These are phyloP conservation scores for Achlya flavicornis DNA, from an alignment of 2,888 invertebrate species.

Conservation along the genomic window DNA sequence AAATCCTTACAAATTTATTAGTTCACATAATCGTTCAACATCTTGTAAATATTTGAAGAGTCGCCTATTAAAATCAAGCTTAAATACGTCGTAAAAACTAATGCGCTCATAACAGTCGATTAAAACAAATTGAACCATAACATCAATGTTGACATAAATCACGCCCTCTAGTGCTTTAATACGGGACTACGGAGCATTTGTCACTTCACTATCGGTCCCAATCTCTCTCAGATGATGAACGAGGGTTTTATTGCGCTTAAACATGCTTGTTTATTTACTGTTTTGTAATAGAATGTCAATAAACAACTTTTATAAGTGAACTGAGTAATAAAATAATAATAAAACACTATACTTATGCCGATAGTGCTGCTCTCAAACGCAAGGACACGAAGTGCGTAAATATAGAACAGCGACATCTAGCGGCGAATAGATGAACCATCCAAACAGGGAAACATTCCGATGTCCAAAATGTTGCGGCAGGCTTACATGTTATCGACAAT, in stretches of 20 bases:
- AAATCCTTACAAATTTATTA: slow-evolving; percentile 49
- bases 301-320: slow-evolving; percentile 66
- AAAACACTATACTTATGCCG: slow-evolving; percentile 56
- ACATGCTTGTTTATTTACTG: slow-evolving; percentile 72
- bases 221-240: slow-evolving; percentile 70
- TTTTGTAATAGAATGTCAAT: slow-evolving; percentile 74
- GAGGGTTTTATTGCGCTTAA: slow-evolving; percentile 71
- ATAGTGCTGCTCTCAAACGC: slow-evolving; percentile 49
- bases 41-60: slow-evolving; percentile 69
- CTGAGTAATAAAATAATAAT: slow-evolving; percentile 66
- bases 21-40: slow-evolving; percentile 53
- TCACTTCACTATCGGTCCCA: slow-evolving; percentile 67
- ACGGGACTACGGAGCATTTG: slow-evolving; percentile 62
- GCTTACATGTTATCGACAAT: slow-evolving; percentile 21
- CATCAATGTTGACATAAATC: slow-evolving; percentile 69
- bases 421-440: slow-evolving; percentile 54
- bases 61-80: slow-evolving; percentile 68
- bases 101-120: slow-evolving; percentile 68
- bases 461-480: slow-evolving; percentile 13
- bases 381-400: slow-evolving; percentile 34
- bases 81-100: slow-evolving; percentile 71
- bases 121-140: slow-evolving; percentile 68
- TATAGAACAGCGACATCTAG: slow-evolving; percentile 64
- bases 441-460: slow-evolving; percentile 22
- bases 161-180: slow-evolving; percentile 68